These are phyloP conservation scores for Bombus waltoni DNA, from an alignment of 1,140 invertebrate genomes.

Conservation along the genomic window DNA sequence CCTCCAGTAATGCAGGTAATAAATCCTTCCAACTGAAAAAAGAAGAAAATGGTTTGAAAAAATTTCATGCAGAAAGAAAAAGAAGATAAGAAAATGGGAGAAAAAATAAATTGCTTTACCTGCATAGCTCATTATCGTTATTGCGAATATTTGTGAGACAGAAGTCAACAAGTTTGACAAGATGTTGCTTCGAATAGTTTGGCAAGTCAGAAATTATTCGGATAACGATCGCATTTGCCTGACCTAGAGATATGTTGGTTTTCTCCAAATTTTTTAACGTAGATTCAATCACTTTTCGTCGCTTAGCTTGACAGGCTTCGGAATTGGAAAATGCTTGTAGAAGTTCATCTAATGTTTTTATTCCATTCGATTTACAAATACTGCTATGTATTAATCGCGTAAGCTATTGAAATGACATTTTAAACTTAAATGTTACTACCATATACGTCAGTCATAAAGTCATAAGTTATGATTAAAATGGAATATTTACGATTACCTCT, in stretches of 20 bases:
- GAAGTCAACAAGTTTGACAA: slow-evolving; percentile 76
- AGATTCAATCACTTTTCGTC: slow-evolving; percentile 68
- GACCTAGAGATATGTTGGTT: slow-evolving; percentile 61
- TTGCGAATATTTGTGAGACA: slow-evolving; percentile 73
- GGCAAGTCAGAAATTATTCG: slow-evolving; percentile 74
- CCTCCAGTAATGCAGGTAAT: slow-evolving; percentile 79
- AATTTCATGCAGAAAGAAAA: neutral
- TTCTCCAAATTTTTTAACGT: slow-evolving; percentile 63
- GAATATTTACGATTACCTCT: slow-evolving; percentile 43
- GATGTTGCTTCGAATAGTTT: slow-evolving; percentile 63
- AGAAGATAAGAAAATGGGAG: neutral
- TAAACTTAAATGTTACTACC: neutral
- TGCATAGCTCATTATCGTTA: slow-evolving; percentile 72
- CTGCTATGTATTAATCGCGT: slow-evolving; percentile 58
- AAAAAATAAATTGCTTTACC: slow-evolving; percentile 55
- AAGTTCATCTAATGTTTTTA: slow-evolving; percentile 66
- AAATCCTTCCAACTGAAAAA: slow-evolving; percentile 82
- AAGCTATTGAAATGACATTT: slow-evolving; percentile 64
- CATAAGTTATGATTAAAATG: neutral
- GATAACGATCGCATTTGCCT: slow-evolving; percentile 70
- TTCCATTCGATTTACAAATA: slow-evolving; percentile 63
- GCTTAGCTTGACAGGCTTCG: slow-evolving; percentile 67
- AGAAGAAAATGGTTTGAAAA: neutral
- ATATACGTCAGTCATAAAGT: neutral
- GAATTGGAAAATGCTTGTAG: slow-evolving; percentile 65